phyloP scores from a whole-genome alignment of 2,797 vertebrate species.

The Chiloscyllium punctatum region DNA sequence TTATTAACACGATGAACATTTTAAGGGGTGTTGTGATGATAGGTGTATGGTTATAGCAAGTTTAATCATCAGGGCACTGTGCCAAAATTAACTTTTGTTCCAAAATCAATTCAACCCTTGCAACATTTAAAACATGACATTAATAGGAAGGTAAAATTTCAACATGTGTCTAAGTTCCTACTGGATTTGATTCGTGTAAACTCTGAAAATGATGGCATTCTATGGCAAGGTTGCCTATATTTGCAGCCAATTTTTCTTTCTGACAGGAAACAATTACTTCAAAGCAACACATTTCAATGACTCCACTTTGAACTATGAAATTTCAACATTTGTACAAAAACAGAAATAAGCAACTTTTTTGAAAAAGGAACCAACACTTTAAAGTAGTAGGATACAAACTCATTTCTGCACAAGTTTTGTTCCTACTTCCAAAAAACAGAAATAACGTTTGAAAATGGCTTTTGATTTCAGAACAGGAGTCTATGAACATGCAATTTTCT shows the following conservation, averaged over 20 bases:
- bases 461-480: background rate
- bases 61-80: background rate
- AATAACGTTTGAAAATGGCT: background rate
- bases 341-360: background rate
- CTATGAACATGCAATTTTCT: slow-evolving; percentile 58
- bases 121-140: slow-evolving; percentile 13
- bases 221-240: background rate
- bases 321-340: background rate
- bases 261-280: slow-evolving; percentile 26
- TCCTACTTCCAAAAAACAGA: background rate
- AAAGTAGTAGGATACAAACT: background rate
- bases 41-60: background rate
- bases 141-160: background rate
- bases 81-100: background rate
- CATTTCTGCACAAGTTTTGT: background rate
- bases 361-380: background rate
- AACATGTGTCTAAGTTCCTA: slow-evolving; percentile 11
- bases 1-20: background rate
- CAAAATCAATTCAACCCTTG: slow-evolving; percentile 1
- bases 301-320: background rate
- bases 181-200: slow-evolving; percentile 30
- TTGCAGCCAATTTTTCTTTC: slow-evolving; percentile 27
- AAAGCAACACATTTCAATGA: slow-evolving; percentile 34
- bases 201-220: slow-evolving; percentile 27
- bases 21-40: background rate